These are phyloP conservation scores for Neomorphus geoffroyi DNA, from an alignment of 2,797 vertebrate genomes.

Conservation along the genomic window DNA sequence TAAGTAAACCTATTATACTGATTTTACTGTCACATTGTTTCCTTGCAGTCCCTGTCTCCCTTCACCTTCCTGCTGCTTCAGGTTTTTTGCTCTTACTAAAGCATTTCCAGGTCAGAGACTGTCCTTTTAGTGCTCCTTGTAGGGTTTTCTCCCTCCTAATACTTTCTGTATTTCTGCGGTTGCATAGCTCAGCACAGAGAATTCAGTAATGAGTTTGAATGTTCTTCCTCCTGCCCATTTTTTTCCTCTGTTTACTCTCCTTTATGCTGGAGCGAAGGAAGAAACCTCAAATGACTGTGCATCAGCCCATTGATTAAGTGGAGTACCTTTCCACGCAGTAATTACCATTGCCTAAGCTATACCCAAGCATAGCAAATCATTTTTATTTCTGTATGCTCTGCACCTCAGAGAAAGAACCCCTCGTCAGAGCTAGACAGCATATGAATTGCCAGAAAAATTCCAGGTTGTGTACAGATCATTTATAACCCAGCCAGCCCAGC, in stretches of 20 bases:
- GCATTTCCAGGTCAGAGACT: not conserved
- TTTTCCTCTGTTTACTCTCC: not conserved
- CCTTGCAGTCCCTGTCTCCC: not conserved
- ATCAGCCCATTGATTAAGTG: not conserved
- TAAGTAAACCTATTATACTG: not conserved
- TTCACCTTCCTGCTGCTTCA: not conserved
- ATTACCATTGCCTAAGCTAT: not conserved
- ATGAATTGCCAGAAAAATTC: conserved; percentile 21
- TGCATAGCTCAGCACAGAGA: not conserved
- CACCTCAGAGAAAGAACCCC: not conserved
- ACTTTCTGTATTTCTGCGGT: not conserved
- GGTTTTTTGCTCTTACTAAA: not conserved
- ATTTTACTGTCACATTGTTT: not conserved
- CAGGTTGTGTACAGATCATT: conserved; percentile 20
- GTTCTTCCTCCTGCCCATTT: not conserved
- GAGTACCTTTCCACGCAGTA: not conserved
- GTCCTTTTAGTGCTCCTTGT: not conserved
- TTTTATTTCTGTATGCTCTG: not conserved
- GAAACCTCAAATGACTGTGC: not conserved
- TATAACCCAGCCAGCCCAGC: conserved; percentile 24
- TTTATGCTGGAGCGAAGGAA: not conserved
- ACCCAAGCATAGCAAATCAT: not conserved
- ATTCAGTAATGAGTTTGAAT: not conserved
- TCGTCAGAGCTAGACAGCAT: not conserved
- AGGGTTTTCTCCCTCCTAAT: rapidly evolving